phyloP scores from a whole-genome alignment of 2,797 vertebrate species.

The Xiphorhynchus erythropygius region DNA sequence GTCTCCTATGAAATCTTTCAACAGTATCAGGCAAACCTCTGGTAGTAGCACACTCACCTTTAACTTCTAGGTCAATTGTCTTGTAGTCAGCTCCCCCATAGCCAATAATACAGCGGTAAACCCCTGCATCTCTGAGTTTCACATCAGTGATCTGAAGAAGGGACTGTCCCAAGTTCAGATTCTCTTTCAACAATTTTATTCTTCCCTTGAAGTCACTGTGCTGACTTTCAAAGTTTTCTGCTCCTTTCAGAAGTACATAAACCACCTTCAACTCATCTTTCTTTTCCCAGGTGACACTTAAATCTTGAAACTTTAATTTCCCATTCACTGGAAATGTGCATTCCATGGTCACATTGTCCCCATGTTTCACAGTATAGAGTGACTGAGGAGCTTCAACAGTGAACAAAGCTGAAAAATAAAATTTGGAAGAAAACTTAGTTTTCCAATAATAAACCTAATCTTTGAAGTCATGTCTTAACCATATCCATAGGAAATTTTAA shows the following conservation, averaged over 20 bases:
- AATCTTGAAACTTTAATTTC: background rate
- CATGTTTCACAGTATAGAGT: conserved; percentile 75
- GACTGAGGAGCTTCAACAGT: conserved; percentile 78
- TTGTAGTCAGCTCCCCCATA: conserved; percentile 85
- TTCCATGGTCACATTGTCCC: conserved; percentile 81
- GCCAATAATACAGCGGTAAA: conserved; percentile 82
- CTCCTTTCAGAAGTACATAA: conserved; percentile 67
- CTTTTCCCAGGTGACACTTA: conserved; percentile 83
- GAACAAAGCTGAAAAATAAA: conserved; percentile 78
- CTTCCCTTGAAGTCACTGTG: conserved; percentile 73
- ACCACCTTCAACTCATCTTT: conserved; percentile 66
- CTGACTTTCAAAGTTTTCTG: conserved; percentile 56
- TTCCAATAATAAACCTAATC: background rate
- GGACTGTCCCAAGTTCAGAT: conserved; percentile 79
- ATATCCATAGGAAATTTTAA: background rate
- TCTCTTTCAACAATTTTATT: conserved; percentile 74
- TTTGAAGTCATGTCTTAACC: background rate
- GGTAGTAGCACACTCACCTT: conserved; percentile 72
- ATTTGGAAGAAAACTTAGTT: conserved; percentile 3
- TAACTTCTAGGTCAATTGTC: conserved; percentile 78
- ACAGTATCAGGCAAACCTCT: background rate
- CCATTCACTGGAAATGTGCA: conserved; percentile 82
- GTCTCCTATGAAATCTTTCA: background rate
- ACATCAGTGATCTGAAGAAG: conserved; percentile 81
- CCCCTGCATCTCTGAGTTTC: conserved; percentile 82